These are phyloP conservation scores for Chlorodrepanis virens DNA, from an alignment of 2,113 vertebrate species.

Conservation along the genomic window DNA sequence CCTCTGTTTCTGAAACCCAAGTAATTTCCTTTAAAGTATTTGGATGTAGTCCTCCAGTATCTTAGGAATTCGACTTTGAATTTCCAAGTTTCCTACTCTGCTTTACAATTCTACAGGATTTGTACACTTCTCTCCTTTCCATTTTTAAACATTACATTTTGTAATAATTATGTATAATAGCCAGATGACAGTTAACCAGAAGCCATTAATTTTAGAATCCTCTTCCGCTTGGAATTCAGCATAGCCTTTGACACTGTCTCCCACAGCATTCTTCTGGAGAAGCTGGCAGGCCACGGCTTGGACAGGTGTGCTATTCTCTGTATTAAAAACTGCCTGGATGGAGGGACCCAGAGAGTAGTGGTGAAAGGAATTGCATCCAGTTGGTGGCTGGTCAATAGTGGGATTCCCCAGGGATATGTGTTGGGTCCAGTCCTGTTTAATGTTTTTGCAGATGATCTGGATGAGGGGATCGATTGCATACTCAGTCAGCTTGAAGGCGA, in stretches of 20 bases:
- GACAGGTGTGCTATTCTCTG: background rate
- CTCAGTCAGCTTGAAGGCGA: background rate
- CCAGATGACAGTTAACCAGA: background rate
- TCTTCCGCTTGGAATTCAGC: background rate
- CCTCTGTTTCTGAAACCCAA: background rate
- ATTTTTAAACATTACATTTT: background rate
- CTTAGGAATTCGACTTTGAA: background rate
- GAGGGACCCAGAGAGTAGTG: background rate
- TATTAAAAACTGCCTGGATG: background rate
- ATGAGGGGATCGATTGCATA: accelerated
- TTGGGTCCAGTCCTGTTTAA: background rate
- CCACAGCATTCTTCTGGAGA: background rate
- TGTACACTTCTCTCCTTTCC: background rate
- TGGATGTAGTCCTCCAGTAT: background rate
- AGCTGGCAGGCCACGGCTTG: background rate
- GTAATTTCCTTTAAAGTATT: background rate
- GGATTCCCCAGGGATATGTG: background rate
- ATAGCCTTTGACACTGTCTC: background rate
- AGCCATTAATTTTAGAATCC: background rate
- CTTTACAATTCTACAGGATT: background rate
- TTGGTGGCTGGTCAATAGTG: accelerated
- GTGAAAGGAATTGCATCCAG: background rate
- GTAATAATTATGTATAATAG: background rate
- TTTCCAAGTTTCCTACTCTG: background rate
- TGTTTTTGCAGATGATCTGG: background rate